These are phyloP conservation scores for Rhipidura dahli DNA, from an alignment of 2,113 vertebrate species.

Conservation along the genomic window DNA sequence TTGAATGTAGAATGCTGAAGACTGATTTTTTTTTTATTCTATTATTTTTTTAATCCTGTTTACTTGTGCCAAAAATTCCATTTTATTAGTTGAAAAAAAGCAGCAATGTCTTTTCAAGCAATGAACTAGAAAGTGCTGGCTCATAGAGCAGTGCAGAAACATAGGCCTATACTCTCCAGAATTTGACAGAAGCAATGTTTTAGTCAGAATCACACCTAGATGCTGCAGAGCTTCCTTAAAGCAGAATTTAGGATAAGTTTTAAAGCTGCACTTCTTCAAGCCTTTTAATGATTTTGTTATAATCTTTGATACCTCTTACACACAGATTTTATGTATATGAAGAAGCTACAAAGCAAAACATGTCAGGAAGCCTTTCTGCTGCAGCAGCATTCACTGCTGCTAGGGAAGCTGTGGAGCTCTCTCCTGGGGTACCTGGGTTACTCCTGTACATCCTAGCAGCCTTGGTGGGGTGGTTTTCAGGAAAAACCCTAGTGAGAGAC, in stretches of 20 bases:
- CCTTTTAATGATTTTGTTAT: not conserved
- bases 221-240: not conserved
- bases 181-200: not conserved
- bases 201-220: not conserved
- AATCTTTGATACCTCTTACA: not conserved
- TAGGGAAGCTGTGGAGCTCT: not conserved
- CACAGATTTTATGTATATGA: not conserved
- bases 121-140: not conserved
- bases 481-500: not conserved
- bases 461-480: not conserved
- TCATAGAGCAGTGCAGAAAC: not conserved
- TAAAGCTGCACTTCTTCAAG: not conserved
- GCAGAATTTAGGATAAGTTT: not conserved
- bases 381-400: not conserved
- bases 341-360: not conserved
- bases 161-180: not conserved
- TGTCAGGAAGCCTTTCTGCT: not conserved
- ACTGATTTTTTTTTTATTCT: not conserved
- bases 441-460: not conserved
- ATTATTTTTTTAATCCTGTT: not conserved
- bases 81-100: not conserved
- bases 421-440: not conserved
- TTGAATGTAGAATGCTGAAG: not conserved
- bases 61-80: not conserved
- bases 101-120: not conserved